Evolutionary conservation across 2,797 vertebrate species (phyloP).

Genomic region (Hephaestus fuliginosus): DNA sequence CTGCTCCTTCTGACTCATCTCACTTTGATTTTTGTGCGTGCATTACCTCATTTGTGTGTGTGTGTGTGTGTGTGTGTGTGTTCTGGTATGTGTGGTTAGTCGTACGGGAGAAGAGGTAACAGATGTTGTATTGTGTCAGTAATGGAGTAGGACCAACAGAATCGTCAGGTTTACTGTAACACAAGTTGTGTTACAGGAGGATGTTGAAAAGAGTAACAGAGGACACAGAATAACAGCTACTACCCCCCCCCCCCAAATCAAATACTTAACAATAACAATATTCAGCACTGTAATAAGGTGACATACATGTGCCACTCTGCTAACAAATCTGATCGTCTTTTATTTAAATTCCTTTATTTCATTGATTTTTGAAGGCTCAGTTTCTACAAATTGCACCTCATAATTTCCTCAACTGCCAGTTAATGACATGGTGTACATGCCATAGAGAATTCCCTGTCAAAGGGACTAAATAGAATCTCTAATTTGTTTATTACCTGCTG

Average conservation of each 20-base stretch:
- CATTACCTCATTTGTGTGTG: constrained; percentile 30
- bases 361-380: not conserved
- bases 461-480: constrained; percentile 48
- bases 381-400: not conserved
- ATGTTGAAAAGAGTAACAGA: constrained; percentile 20
- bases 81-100: constrained; percentile 29
- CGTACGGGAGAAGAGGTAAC: constrained; percentile 48
- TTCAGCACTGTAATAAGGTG: not conserved
- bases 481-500: constrained; percentile 52
- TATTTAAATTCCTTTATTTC: constrained; percentile 11
- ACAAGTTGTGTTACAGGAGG: constrained; percentile 23
- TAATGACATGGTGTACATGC: constrained; percentile 13
- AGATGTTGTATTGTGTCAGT: constrained; percentile 76
- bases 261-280: constrained; percentile 2
- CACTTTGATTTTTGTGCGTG: constrained; percentile 27
- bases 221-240: not conserved
- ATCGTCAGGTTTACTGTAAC: constrained; percentile 67
- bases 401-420: constrained; percentile 20
- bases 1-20: constrained; percentile 28
- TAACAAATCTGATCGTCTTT: not conserved
- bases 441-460: constrained; percentile 16
- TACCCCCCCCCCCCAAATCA: constrained; percentile 14
- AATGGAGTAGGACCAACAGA: constrained; percentile 69
- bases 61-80: constrained; percentile 21
- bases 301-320: not conserved